These are phyloP conservation scores for Ptilonorhynchus violaceus DNA, from an alignment of 2,113 vertebrate genomes.

Conservation along the genomic window DNA sequence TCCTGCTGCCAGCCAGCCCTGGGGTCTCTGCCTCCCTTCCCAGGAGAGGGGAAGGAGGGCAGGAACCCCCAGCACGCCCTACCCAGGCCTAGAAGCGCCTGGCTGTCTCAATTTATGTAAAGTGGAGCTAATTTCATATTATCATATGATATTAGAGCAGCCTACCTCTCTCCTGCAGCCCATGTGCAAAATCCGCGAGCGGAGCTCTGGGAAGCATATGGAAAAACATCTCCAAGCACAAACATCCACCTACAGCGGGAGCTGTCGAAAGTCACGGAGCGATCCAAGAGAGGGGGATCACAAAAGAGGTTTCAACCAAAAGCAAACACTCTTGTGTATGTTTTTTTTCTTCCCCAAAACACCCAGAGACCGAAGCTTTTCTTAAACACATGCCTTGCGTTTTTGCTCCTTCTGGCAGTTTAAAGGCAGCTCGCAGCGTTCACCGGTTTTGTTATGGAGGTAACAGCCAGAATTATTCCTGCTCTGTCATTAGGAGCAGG, in stretches of 20 bases:
- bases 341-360: background rate
- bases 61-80: background rate
- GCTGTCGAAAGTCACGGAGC: background rate
- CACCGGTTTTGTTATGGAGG: background rate
- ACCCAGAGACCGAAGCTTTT: background rate
- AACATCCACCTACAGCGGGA: constrained; percentile 6
- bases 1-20: background rate
- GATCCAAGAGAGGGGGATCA: background rate
- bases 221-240: constrained; percentile 34
- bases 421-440: accelerated
- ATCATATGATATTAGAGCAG: background rate
- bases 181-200: background rate
- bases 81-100: background rate
- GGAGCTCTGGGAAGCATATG: constrained; percentile 17
- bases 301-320: constrained; percentile 1
- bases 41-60: background rate
- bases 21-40: background rate
- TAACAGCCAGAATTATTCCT: background rate
- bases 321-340: background rate
- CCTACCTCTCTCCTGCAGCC: constrained; percentile 12
- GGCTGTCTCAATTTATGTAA: background rate
- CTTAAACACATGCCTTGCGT: background rate
- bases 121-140: background rate
- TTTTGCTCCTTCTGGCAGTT: background rate
- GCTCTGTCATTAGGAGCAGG: background rate